Conservation (phyloP, 2,113 vertebrate genomes). For the Podarcis cretensis region DNA sequence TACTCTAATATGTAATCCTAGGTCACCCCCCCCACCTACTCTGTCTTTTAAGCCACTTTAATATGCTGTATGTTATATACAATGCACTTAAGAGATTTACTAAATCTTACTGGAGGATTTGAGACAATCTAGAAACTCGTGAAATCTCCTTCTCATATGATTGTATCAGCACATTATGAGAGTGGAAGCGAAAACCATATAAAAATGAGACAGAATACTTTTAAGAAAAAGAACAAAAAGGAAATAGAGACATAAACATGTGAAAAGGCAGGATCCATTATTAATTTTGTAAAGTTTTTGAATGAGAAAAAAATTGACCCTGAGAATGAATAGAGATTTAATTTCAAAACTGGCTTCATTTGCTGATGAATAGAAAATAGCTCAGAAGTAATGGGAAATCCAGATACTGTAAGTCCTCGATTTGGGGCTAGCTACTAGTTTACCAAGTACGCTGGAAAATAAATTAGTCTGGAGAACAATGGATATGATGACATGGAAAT, state of each 20-base stretch:
- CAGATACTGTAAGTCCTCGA: slow-evolving; percentile 59
- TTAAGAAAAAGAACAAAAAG: not conserved
- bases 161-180: not conserved
- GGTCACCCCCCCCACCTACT: not conserved
- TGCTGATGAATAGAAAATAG: not conserved
- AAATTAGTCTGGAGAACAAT: slow-evolving; percentile 68
- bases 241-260: not conserved
- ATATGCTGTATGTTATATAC: not conserved
- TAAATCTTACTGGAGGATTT: not conserved
- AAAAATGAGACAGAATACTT: not conserved
- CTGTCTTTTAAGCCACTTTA: not conserved
- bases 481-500: slow-evolving; percentile 26
- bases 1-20: not conserved
- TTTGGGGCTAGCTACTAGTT: slow-evolving; percentile 62
- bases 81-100: not conserved
- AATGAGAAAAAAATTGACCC: not conserved
- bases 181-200: not conserved
- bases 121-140: not conserved
- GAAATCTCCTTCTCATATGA: not conserved
- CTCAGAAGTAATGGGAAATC: slow-evolving; percentile 33
- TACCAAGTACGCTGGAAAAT: slow-evolving; percentile 63
- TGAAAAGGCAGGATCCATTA: not conserved
- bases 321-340: not conserved
- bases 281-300: not conserved
- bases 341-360: not conserved